These are phyloP conservation scores for human (Homo sapiens) DNA, from an alignment of 2,113 vertebrate genomes.

Conservation along the genomic window GRCh38 chr5:38581501-38582000, in stretches of 20 bases:
- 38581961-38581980: not conserved
- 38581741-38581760: not conserved
- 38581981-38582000: not conserved
- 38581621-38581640: not conserved
- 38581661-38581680: not conserved
- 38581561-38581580: not conserved
- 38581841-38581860: not conserved
- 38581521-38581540: not conserved
- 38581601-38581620: not conserved
- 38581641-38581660: not conserved
- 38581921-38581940: not conserved
- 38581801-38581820: not conserved
- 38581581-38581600: not conserved
- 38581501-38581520: not conserved
- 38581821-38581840: not conserved
- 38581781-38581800: not conserved
- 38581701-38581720: not conserved
- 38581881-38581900: not conserved
- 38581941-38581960: not conserved
- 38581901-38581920: not conserved
- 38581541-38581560: not conserved
- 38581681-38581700: not conserved
- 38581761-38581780: not conserved
- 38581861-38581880: not conserved
- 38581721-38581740: not conserved